A percentile compares a stretch with the other conserved stretches of the same genome.
phyloP scores from a whole-genome alignment of 1,140 invertebrate species.

The Aricia agestis region DNA sequence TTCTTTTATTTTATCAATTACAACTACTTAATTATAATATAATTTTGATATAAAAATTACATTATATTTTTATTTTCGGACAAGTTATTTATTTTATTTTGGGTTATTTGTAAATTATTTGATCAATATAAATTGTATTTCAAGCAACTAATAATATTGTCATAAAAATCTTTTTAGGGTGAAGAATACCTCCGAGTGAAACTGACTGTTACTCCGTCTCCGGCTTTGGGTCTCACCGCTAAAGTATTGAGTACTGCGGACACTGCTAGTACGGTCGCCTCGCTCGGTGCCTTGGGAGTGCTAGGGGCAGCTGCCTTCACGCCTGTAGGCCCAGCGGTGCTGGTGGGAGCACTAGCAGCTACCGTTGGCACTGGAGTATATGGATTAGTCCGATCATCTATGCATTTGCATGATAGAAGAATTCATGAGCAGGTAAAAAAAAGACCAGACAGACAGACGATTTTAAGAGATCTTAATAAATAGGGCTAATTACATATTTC shows the following conservation, averaged over 20 bases:
- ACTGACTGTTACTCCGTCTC: conserved; percentile 56
- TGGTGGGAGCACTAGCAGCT: conserved; percentile 50
- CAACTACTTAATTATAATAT: too few species aligned
- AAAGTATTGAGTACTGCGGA: conserved; percentile 56
- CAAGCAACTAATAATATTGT: too few species aligned
- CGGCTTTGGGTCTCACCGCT: conserved; percentile 49
- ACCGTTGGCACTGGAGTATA: conserved; percentile 61
- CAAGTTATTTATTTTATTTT: too few species aligned
- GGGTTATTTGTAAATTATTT: too few species aligned
- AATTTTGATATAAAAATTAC: too few species aligned
- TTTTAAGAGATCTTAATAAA: too few species aligned
- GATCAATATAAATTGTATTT: too few species aligned
- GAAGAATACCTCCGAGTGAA: conserved; percentile 42
- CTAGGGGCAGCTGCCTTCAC: conserved; percentile 60
- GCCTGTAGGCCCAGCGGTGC: conserved; percentile 53
- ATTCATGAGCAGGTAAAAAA: conserved; percentile 54
- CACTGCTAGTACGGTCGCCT: conserved; percentile 56
- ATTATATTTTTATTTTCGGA: too few species aligned
- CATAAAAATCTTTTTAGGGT: conserved; percentile 34
- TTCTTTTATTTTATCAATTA: too few species aligned
- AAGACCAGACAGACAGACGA: too few species aligned
- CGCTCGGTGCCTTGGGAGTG: conserved; percentile 57
- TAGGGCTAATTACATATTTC: too few species aligned
- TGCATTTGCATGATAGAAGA: conserved; percentile 54
- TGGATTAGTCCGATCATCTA: conserved; percentile 57